Evolutionary conservation across 2,888 invertebrate genomes (phyloP), one percentile per base, ranked within the genome.

Genomic region (Melieria omissa): DNA sequence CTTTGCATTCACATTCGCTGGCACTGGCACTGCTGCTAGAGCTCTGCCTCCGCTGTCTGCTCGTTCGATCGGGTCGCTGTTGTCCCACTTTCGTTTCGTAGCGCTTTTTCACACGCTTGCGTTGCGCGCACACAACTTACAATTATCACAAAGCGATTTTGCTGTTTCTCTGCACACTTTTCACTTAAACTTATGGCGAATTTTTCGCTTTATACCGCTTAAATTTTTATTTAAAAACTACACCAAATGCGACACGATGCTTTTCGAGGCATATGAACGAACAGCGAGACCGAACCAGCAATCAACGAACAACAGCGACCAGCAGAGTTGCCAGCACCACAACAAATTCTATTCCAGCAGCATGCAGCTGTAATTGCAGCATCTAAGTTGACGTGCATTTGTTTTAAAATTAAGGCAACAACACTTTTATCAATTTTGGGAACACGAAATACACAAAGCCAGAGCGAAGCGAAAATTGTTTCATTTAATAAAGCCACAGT

Each of bases 31-130:
- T 68, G 49, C 70, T 58, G 46, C 62, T 49, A 49, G 58, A 63
- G 45, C 55, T 47, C 61, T 47, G 54, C 61, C 49, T 55, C 14
- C 60, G 68, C 55, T 52, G 52, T 60, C 55, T 49, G 54, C 9
- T 62, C 47, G 45, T 10, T 47, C 42, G 52, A 55, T 65, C 58
- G 16, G 57, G 63, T 64, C 65, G 41, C 58, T 52, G 65, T 62
- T 74, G 73, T 64, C 73, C 73, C 68, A 73, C 73, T 73, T 75
- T 72, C 70, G 67, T 67, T 72, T 70, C 41, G 46, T 47, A n/a
- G 16, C 9, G 42, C 41, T 60, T 71, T 74, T 71, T 52, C 29
- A 42, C n/a, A 55, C 54, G 14, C 64, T 71, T 55, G 29, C 52
- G 10, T 5, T 9, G 16, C 42, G 45, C 42, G 52, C 45, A 16